Evolutionary conservation across 2,797 vertebrate species (phyloP), one percentile per base, ranked within the genome.

Genomic region (Tarsius wallacei): DNA sequence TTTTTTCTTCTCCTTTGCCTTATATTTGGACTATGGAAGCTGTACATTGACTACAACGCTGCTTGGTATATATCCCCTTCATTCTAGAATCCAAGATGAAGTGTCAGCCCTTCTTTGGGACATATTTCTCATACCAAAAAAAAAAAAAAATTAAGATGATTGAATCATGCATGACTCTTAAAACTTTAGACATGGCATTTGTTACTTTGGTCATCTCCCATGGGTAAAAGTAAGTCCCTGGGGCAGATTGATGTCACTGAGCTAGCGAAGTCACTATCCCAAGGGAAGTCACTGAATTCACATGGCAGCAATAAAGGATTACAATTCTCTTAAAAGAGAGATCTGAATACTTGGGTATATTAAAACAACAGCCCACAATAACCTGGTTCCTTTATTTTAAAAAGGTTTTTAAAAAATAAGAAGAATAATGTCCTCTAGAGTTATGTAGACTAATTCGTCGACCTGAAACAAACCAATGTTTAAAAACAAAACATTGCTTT

Each of bases 401-500:
- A 93, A 95, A 49, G 42, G 7, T 5, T 4, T 42, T 89, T 89
- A 89, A 94, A 88, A 61, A 33, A 19, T 84, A 22, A 94, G 33
- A 87, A 61, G 0, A 73, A 81, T 28, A 81, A 57, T 82, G 24
- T 66, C 14, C 12, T 78, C n/a, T 71, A 61, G 24, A 91, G 51
- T 90, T 71, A 63, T 3, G 21, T 88, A 16, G 28, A 53, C 21
- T 28, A 21, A 86, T 28, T 97, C n/a, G 66, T 88, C 31, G 17
- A 76, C 11, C 42, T 1, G 17, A 96, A 63, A 93, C 59, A 95
- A 90, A 96, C 42, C 24, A 83, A 77, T 73, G 49, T 71, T 96
- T 97, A 95, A 57, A 97, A 94, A 51, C 11, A 80, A 96, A 95
- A 22, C 13, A 61, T 64, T 77, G 26, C 11, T 94, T 95, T 90